A percentile compares a stretch with the other conserved stretches of the same genome.
Evolutionary conservation across 2,888 invertebrate species (phyloP).

Genomic region (Hydropsyche betteni): DNA sequence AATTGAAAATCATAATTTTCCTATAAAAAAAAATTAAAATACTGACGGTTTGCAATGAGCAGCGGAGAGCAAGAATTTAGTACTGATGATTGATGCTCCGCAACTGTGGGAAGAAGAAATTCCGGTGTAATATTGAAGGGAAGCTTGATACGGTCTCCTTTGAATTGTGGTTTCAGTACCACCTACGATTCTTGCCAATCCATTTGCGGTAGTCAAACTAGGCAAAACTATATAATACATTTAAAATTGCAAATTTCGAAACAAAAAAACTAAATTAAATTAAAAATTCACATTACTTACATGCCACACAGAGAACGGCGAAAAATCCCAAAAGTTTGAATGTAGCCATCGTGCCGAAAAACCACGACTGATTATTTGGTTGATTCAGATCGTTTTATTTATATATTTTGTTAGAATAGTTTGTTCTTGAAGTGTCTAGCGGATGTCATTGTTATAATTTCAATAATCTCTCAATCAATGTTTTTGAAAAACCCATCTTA

Average conservation of each 20-base stretch:
- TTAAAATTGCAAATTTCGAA: too few relatives aligned
- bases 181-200: slow-evolving; percentile 56
- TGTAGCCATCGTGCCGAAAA: neutral
- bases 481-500: too few relatives aligned
- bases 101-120: slow-evolving; percentile 46
- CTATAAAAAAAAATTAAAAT: neutral
- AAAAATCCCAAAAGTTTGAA: too few relatives aligned
- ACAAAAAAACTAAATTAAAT: neutral
- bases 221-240: slow-evolving; percentile 1
- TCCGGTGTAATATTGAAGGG: slow-evolving; percentile 52
- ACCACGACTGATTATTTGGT: neutral
- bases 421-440: too few relatives aligned
- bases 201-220: neutral
- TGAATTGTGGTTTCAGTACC: slow-evolving; percentile 55
- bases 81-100: slow-evolving; percentile 55
- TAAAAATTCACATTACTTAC: too few relatives aligned
- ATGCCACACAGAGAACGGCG: neutral
- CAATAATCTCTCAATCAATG: too few relatives aligned
- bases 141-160: slow-evolving; percentile 57
- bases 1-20: neutral
- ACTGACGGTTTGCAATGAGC: slow-evolving; percentile 52
- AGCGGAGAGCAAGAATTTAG: slow-evolving; percentile 54
- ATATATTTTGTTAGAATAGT: too few relatives aligned
- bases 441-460: too few relatives aligned
- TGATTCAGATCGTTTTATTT: too few relatives aligned